Evolutionary conservation across 2,888 invertebrate species (phyloP).

Genomic region (Neocrepidodera transversa): DNA sequence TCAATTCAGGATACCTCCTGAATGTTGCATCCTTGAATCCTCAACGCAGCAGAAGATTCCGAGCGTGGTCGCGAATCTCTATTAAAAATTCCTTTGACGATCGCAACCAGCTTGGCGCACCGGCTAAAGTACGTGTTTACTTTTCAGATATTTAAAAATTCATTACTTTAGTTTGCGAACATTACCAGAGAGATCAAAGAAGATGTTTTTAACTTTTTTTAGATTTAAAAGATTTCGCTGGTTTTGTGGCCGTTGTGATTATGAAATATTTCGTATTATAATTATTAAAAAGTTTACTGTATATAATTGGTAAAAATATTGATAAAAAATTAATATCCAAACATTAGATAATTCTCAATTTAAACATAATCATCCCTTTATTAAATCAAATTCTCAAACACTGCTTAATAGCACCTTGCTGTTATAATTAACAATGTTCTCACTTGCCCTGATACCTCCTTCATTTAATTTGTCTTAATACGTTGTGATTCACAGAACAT

Average conservation of each 20-base stretch:
- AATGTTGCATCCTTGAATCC: not conserved
- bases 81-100: slow-evolving; percentile 2
- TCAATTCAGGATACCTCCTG: not conserved
- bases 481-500: slow-evolving; percentile 8
- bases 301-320: too few relatives aligned
- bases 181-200: not conserved
- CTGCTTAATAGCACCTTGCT: not conserved
- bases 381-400: slow-evolving; percentile 12
- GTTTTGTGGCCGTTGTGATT: too few relatives aligned
- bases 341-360: too few relatives aligned
- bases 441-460: slow-evolving; percentile 14
- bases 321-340: too few relatives aligned
- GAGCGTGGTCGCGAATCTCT: not conserved
- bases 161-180: not conserved
- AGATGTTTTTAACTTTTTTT: not conserved
- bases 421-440: slow-evolving; percentile 14
- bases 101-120: not conserved
- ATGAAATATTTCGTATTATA: too few relatives aligned
- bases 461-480: slow-evolving; percentile 19
- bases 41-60: not conserved
- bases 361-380: too few relatives aligned
- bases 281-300: too few relatives aligned
- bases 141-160: not conserved
- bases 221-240: too few relatives aligned
- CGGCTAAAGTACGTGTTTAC: not conserved